phyloP scores from a whole-genome alignment of 2,888 invertebrate species.

The Physocephala rufipes region DNA sequence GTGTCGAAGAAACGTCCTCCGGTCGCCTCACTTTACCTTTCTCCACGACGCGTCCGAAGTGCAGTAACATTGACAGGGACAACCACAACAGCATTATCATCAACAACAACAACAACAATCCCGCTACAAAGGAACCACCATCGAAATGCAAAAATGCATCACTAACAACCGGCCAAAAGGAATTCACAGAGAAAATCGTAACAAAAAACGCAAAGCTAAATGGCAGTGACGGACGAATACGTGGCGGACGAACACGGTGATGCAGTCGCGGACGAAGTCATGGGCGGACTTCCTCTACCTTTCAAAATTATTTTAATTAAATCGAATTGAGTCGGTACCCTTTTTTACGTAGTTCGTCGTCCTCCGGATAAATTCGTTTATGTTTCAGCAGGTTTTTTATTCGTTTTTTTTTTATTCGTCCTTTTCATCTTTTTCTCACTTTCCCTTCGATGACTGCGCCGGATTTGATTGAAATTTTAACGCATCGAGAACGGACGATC shows the following conservation, averaged over 20 bases:
- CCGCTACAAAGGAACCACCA: background rate
- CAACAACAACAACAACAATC: background rate
- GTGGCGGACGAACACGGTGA: background rate
- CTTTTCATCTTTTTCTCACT: conserved; percentile 30
- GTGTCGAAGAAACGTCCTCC: background rate
- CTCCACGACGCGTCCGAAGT: background rate
- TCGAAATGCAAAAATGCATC: conserved; percentile 23
- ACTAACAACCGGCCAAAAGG: conserved; percentile 8
- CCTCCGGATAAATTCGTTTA: conserved; percentile 26
- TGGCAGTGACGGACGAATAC: conserved; percentile 11
- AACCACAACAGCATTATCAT: conserved; percentile 1
- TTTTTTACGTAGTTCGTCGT: conserved; percentile 24
- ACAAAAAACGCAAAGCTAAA: too few relatives aligned
- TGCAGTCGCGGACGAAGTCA: too few relatives aligned
- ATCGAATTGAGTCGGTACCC: conserved; percentile 48
- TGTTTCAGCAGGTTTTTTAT: background rate
- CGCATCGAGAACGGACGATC: conserved; percentile 15
- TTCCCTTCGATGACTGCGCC: conserved; percentile 36
- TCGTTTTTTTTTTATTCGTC: conserved; percentile 29
- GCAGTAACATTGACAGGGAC: conserved; percentile 4
- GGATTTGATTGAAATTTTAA: conserved; percentile 41
- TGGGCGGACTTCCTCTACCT: too few relatives aligned
- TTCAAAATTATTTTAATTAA: conserved; percentile 50
- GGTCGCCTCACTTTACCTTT: too few relatives aligned
- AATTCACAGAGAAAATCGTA: conserved; percentile 29